Base-by-base conservation (phyloP, 2,888 invertebrate genomes). In the Drosophila sordidapex region DNA sequence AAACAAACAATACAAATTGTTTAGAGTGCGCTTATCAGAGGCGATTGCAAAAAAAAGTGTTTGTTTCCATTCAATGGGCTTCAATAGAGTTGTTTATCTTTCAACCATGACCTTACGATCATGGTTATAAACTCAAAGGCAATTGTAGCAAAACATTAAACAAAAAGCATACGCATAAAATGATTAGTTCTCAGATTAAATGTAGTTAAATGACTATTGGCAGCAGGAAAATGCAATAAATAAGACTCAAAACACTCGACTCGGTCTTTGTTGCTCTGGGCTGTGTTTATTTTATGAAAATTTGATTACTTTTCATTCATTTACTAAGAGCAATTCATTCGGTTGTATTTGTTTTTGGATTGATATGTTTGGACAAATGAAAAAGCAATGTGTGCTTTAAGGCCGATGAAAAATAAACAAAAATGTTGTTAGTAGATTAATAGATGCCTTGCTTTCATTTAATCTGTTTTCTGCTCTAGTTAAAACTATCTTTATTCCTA, bases 1-100 rank as follows among this genome's bases (percentile, higher is more conserved):
- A 69, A 40, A 21, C 18, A 60, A 54, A 49, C 21, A 18, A 53
- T 57, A 63, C 49, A 65, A 59, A 58, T 43, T 49, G 54, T 49
- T 61, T 64, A 70, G 61, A 70, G 58, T 54, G 40, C 10, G 46
- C 21, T 65, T 74, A 61, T 64, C 70, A 61, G 61, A 52, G 60
- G 13, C 65, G 29, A 33, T 51, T 31, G 18, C 40, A 74, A 54
- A 58, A 49, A 49, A 70, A 63, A 64, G 38, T 66, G 59, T 48
- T 27, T 43, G 21, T 29, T 43, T 31, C 40, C 25, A 31, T 53
- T 40, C 70, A 49, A 57, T 62, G 51, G 36, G 38, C 29, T 53
- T 58, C 40, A 58, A 57, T 60, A 8, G n/a, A 60, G n/a, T 40
- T 57, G n/a, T 46, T 48, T 57, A 52, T 51, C 67, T 65, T 10